These are phyloP conservation scores for Typhlomys cinereus DNA, from an alignment of 2,113 vertebrate species.

Conservation along the genomic window DNA sequence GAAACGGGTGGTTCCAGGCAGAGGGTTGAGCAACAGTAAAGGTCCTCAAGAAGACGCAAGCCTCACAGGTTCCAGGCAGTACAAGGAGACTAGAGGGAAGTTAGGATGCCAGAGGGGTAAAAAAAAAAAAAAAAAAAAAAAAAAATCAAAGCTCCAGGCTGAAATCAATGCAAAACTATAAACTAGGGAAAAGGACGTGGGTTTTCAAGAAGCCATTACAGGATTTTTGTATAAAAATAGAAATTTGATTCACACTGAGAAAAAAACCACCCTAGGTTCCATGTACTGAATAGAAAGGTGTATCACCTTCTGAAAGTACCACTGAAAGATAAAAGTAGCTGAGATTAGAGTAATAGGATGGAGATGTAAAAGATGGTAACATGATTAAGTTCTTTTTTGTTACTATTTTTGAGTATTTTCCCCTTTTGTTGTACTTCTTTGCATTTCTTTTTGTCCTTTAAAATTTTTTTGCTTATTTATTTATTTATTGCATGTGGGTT, in stretches of 20 bases:
- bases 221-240: neutral
- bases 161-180: neutral
- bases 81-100: neutral
- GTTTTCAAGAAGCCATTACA: neutral
- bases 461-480: no score
- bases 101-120: no score
- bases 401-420: no score
- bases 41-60: neutral
- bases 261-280: neutral
- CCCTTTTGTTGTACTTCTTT: no score
- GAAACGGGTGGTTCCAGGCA: neutral
- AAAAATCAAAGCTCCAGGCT: neutral
- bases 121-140: no score
- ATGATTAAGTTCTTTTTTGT: neutral
- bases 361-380: neutral
- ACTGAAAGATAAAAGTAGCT: neutral
- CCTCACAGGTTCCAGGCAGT: neutral
- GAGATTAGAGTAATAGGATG: neutral
- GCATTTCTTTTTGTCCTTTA: no score
- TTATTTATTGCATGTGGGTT: no score
- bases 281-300: neutral
- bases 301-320: no score
- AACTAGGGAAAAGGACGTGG: neutral
- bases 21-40: neutral
- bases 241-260: neutral